Conservation (phyloP, 2,888 invertebrate genomes). For the Herminia tarsipennalis region DNA sequence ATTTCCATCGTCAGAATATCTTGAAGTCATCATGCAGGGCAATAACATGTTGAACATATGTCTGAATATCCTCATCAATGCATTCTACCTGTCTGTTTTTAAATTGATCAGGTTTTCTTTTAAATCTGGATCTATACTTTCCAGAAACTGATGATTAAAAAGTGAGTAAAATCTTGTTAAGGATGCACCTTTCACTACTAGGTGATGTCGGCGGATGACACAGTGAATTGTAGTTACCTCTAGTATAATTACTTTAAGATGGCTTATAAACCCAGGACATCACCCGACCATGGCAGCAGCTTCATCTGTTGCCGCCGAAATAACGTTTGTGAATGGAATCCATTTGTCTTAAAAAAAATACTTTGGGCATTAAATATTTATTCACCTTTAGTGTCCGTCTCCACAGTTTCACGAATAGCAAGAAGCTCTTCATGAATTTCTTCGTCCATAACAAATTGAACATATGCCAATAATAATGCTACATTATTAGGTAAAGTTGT, state of each 20-base stretch:
- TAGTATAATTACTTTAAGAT: constrained; percentile 45
- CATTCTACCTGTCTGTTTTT: neutral
- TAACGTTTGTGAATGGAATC: constrained; percentile 40
- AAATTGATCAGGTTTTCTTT: neutral
- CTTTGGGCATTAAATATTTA: constrained; percentile 45
- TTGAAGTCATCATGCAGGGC: too few species aligned
- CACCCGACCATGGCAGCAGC: constrained; percentile 50
- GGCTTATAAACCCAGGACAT: constrained; percentile 51
- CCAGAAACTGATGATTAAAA: too few species aligned
- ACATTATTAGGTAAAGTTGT: constrained; percentile 53
- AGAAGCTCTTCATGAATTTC: constrained; percentile 53
- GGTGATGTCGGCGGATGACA: constrained; percentile 41
- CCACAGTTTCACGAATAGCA: constrained; percentile 5
- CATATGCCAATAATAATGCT: constrained; percentile 52
- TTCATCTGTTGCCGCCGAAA: constrained; percentile 52
- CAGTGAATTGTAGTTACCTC: constrained; percentile 38
- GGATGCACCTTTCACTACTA: constrained; percentile 8
- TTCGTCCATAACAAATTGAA: constrained; percentile 51
- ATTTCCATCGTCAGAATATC: too few species aligned
- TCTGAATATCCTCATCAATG: too few species aligned
- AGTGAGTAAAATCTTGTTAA: neutral
- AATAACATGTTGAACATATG: too few species aligned
- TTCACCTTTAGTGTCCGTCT: constrained; percentile 56
- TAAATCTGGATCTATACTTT: neutral
- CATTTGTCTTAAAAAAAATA: constrained; percentile 20